Conservation (phyloP, 2,797 vertebrate genomes). For the Adelosebastes latens region DNA sequence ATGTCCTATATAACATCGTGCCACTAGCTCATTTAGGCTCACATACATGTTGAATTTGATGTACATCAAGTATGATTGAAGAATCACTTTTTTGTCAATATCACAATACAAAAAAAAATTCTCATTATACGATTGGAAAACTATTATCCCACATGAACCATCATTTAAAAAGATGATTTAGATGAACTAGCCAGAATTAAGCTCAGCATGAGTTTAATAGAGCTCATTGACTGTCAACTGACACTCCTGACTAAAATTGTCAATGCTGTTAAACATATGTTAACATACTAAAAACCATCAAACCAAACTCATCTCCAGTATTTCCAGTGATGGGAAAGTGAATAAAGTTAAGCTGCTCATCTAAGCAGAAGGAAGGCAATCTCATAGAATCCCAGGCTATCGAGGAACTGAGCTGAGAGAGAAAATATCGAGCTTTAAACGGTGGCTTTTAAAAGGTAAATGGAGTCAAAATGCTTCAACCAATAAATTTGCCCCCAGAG, state of each 20-base stretch:
- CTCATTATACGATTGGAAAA: neutral
- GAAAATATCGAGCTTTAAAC: slow-evolving; percentile 77
- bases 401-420: slow-evolving; percentile 51
- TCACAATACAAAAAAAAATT: neutral
- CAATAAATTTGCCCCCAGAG: slow-evolving; percentile 82
- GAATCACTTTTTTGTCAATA: neutral
- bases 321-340: slow-evolving; percentile 9
- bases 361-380: slow-evolving; percentile 59
- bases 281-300: neutral
- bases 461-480: slow-evolving; percentile 82
- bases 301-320: neutral
- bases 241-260: neutral
- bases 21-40: slow-evolving; percentile 23
- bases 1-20: slow-evolving; percentile 39
- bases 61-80: neutral
- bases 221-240: neutral
- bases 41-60: neutral
- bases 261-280: neutral
- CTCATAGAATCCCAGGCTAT: slow-evolving; percentile 60
- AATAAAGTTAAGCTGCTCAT: slow-evolving; percentile 38
- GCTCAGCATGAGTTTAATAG: neutral
- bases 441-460: slow-evolving; percentile 82
- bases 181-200: neutral
- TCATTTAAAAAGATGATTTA: neutral
- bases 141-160: neutral